Percentiles rank a stretch among this genome's conserved stretches.
phyloP scores from a whole-genome alignment of 2,888 invertebrate genomes.

The Caenorhabditis drosophilae region DNA sequence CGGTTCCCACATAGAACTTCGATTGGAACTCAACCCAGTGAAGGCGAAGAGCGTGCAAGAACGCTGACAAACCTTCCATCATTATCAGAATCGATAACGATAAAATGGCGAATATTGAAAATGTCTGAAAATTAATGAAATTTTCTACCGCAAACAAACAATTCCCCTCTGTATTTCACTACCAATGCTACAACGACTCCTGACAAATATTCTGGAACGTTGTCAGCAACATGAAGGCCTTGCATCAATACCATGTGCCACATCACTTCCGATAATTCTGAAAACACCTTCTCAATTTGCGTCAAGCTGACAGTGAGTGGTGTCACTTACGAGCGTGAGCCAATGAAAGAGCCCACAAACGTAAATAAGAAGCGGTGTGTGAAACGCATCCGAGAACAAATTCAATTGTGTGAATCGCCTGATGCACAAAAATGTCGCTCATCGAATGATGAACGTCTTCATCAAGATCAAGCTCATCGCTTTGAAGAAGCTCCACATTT shows the following conservation, averaged over 20 bases:
- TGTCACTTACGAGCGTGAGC: slow-evolving; percentile 61
- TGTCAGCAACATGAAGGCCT: slow-evolving; percentile 32
- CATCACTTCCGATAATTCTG: slow-evolving; percentile 56
- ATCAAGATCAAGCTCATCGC: slow-evolving; percentile 15
- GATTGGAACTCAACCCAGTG: slow-evolving; percentile 93
- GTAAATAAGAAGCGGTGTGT: slow-evolving; percentile 69
- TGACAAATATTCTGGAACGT: slow-evolving; percentile 1
- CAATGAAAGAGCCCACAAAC: slow-evolving; percentile 69
- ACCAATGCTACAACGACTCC: slow-evolving; percentile 13
- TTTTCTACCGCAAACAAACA: too few species aligned
- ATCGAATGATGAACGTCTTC: slow-evolving; percentile 26
- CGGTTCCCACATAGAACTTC: slow-evolving; percentile 91
- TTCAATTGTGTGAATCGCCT: slow-evolving; percentile 83
- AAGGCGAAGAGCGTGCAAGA: slow-evolving; percentile 51
- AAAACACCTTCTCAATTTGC: slow-evolving; percentile 1
- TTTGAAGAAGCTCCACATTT: slow-evolving; percentile 11
- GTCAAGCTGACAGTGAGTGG: too few species aligned
- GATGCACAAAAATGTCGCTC: slow-evolving; percentile 29
- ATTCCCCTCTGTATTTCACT: too few species aligned
- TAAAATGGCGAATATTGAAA: slow-evolving; percentile 80
- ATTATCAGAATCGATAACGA: slow-evolving; percentile 67
- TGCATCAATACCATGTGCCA: slow-evolving; percentile 56
- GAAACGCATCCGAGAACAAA: slow-evolving; percentile 59
- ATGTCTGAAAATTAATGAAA: too few species aligned
- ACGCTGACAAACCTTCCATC: slow-evolving; percentile 70